Evolutionary conservation across 2,888 invertebrate species (phyloP).

Genomic region (Drosophila mimica): DNA sequence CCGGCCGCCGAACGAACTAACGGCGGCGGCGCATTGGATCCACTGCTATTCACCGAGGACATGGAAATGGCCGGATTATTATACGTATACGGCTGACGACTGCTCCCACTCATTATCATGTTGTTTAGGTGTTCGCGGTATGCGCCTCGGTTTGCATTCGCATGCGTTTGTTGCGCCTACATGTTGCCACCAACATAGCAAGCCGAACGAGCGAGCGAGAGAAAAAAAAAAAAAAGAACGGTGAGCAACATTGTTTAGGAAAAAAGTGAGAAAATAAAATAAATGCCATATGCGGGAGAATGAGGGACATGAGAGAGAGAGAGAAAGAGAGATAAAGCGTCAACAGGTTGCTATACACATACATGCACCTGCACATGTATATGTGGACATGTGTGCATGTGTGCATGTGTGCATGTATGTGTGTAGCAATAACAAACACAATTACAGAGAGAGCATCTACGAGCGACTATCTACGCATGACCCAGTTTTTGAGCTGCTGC

Average conservation of each 20-base stretch:
- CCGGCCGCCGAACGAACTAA: conserved; percentile 87
- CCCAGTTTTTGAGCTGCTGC: conserved; percentile 66
- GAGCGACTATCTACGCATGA: conserved; percentile 60
- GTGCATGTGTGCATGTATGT: conserved; percentile 5
- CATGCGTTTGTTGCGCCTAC: conserved; percentile 78
- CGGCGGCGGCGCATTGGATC: conserved; percentile 87
- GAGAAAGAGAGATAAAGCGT: conserved; percentile 22
- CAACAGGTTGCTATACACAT: conserved; percentile 50
- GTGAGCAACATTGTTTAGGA: conserved; percentile 27
- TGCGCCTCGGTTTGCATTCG: conserved; percentile 70
- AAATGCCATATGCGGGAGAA: conserved; percentile 28
- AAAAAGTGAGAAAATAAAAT: conserved; percentile 1
- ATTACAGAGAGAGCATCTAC: conserved; percentile 39
- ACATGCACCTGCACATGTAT: conserved; percentile 1
- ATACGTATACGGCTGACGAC: conserved; percentile 80
- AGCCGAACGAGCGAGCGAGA: background rate
- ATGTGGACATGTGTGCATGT: background rate
- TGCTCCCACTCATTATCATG: conserved; percentile 78
- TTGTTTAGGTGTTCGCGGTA: conserved; percentile 83
- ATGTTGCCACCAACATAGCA: background rate
- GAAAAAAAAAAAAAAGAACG: conserved; percentile 13
- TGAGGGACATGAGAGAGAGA: conserved; percentile 9
- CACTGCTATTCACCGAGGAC: conserved; percentile 83
- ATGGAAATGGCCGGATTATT: conserved; percentile 84
- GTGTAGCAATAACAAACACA: conserved; percentile 16